These are phyloP conservation scores for Podotricha telesiphe DNA, from an alignment of 2,888 invertebrate species.

Conservation along the genomic window DNA sequence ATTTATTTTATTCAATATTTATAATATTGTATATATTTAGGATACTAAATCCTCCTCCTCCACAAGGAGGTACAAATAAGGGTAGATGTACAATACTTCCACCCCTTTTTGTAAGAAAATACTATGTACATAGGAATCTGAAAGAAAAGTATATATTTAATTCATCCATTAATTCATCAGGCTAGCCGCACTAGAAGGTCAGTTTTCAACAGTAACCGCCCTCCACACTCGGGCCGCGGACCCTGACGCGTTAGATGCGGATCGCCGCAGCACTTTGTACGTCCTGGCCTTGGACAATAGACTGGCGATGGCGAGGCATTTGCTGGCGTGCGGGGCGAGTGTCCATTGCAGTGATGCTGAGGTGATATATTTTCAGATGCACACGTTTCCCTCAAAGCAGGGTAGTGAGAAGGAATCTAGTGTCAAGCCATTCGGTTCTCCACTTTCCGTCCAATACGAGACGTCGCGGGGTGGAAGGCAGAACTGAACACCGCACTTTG, in stretches of 20 bases:
- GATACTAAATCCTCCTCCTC: too few species aligned
- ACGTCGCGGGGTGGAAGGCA: too few species aligned
- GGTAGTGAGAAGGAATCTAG: background rate
- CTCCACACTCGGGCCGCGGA: conserved; percentile 90
- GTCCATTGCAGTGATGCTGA: conserved; percentile 95
- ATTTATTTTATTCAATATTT: too few species aligned
- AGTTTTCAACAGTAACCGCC: conserved; percentile 89
- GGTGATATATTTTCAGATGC: conserved; percentile 59
- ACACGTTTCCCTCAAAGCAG: background rate
- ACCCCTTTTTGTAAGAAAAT: too few species aligned
- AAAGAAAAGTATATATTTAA: too few species aligned
- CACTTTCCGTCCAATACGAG: background rate
- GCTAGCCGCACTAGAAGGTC: conserved; percentile 92
- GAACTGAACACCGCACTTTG: too few species aligned
- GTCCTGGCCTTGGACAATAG: conserved; percentile 95
- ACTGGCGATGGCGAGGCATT: conserved; percentile 91
- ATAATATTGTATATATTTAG: too few species aligned
- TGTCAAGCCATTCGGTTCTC: background rate
- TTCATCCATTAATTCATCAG: conserved; percentile 57
- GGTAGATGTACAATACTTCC: too few species aligned
- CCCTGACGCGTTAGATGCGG: conserved; percentile 94
- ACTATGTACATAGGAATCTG: too few species aligned
- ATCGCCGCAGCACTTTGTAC: conserved; percentile 95
- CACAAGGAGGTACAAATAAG: too few species aligned
- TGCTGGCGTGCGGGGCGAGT: conserved; percentile 90